Evolutionary conservation across 2,113 vertebrate genomes (phyloP), one percentile per base, ranked within the genome.

Genomic region (Miniopterus natalensis): DNA sequence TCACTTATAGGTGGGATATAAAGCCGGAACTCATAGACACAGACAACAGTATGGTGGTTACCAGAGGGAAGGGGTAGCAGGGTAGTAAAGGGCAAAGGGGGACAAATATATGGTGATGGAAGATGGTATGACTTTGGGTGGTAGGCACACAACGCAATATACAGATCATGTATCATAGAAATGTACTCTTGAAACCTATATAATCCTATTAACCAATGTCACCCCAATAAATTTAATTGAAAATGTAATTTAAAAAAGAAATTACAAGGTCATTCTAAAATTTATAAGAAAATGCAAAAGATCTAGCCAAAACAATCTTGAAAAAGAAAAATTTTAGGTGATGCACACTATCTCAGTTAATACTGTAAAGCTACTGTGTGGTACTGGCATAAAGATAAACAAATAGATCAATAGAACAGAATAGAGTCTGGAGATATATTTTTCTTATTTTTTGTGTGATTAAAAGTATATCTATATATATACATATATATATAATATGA

Each of bases 181-280:
- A 68, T 68, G n/a, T 68, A 68, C n/a, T 36, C 65, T 68, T 68
- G 65, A 68, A 66, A 68, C 17, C 65, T 36, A 68, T 36, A 68
- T 68, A 68, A 68, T 68, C 17, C 36, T 36, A n/a, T 68, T 36
- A 68, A 68, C 15, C n/a, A 68, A 36, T 68, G 65, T 36, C n/a
- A n/a, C 17, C 65, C 65, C 31, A 68, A 68, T 68, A 68, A 20
- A 36, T 68, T 68, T 68, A 68, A 68, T 68, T 68, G 15, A 15
- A 36, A 36, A 68, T 36, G 18, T 68, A 36, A 68, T 20, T 2
- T 66, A 15, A n/a, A 66, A n/a, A 66, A n/a, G 14, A 66, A 66
- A n/a, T n/a, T 66, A 47, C 15, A 84, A 71, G 53, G 23, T 74
- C 31, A 63, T 92, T 94, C 36, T 94, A 84, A 88, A 65, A 88